Evolutionary conservation across 2,113 vertebrate genomes (phyloP).

Genomic region (Chrysemys picta): DNA sequence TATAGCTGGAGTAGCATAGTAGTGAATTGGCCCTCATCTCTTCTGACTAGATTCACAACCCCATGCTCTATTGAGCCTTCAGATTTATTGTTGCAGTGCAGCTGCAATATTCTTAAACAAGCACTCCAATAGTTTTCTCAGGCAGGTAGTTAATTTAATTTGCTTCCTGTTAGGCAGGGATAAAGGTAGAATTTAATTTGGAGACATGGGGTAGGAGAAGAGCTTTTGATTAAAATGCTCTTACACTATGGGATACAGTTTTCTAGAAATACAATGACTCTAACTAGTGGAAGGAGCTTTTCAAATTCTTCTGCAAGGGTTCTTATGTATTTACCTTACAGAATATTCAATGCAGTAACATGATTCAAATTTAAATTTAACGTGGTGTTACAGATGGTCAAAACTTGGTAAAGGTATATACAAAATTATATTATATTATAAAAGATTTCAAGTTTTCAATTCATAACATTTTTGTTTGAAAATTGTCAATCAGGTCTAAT

Average conservation of each 20-base stretch:
- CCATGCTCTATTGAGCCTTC: not conserved
- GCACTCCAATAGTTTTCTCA: not conserved
- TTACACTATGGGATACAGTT: not conserved
- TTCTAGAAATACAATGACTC: not conserved
- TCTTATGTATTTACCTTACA: not conserved
- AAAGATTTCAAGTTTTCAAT: not conserved
- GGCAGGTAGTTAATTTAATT: not conserved
- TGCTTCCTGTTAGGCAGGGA: not conserved
- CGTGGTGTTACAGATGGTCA: not conserved
- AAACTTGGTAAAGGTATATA: not conserved
- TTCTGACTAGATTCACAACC: not conserved
- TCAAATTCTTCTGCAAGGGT: not conserved
- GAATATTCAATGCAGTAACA: not conserved
- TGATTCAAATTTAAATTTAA: not conserved
- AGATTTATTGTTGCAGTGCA: not conserved
- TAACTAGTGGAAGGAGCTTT: not conserved
- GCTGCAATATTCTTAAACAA: not conserved
- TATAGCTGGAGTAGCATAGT: not conserved
- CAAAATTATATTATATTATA: too few species aligned
- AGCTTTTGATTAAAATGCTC: not conserved
- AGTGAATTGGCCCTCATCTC: not conserved
- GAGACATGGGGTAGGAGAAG: fast-evolving
- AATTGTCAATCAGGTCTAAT: too few species aligned
- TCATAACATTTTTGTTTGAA: not conserved
- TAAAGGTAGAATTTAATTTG: not conserved